Evolutionary conservation across 2,797 vertebrate genomes (phyloP).

Genomic region (Silurus aristotelis): DNA sequence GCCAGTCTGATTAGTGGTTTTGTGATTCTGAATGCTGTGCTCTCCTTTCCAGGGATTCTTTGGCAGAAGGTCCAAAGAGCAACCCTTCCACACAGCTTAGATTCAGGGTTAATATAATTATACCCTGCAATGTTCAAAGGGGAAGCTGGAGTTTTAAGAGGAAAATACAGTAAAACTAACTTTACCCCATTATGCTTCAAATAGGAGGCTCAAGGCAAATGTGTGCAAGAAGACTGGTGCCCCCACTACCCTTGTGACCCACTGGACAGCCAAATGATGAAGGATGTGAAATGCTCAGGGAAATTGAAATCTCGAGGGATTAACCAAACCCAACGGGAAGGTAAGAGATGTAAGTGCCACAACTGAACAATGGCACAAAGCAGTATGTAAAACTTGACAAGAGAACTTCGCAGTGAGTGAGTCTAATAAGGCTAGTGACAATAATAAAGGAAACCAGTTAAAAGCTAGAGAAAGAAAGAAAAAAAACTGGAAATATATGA

Average conservation of each 20-base stretch:
- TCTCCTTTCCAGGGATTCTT: not conserved
- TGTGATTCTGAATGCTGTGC: not conserved
- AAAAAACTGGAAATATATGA: not conserved
- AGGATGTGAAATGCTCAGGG: not conserved
- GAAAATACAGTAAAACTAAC: not conserved
- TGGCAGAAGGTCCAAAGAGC: not conserved
- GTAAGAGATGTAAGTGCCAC: not conserved
- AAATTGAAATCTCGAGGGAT: not conserved
- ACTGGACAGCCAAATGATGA: not conserved
- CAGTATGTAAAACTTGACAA: slow-evolving; percentile 1
- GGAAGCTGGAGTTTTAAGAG: not conserved
- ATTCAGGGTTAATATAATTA: not conserved
- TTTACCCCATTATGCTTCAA: not conserved
- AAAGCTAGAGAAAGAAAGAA: not conserved
- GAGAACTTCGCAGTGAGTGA: slow-evolving; percentile 16
- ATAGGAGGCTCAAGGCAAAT: not conserved
- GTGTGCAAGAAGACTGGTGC: not conserved
- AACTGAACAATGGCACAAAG: slow-evolving; percentile 3
- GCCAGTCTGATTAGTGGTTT: not conserved
- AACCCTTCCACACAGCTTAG: not conserved
- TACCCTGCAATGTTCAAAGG: not conserved
- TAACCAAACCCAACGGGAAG: not conserved
- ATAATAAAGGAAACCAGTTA: not conserved
- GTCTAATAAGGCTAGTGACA: not conserved
- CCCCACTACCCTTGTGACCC: not conserved